A percentile compares a stretch with the other conserved stretches of the same genome.
These are phyloP conservation scores for Danio kyathit DNA, from an alignment of 2,797 vertebrate species.

Conservation along the genomic window DNA sequence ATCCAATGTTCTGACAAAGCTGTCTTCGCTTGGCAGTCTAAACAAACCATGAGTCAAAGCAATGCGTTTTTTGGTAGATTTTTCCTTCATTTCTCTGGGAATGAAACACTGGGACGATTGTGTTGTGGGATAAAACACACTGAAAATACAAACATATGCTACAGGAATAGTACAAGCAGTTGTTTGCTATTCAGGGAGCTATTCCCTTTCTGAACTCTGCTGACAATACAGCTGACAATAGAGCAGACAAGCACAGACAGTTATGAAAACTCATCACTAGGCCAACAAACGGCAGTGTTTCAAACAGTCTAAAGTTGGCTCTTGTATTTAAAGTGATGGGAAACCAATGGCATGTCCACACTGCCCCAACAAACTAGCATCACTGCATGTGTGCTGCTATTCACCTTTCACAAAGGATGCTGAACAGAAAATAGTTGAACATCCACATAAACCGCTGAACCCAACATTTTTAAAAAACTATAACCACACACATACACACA, in stretches of 20 bases:
- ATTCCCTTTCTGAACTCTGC: not conserved
- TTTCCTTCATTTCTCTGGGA: not conserved
- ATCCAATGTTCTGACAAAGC: not conserved
- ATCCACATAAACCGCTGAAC: not conserved
- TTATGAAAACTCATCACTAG: not conserved
- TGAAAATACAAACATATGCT: not conserved
- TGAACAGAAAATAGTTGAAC: not conserved
- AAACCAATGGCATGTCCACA: constrained; percentile 2
- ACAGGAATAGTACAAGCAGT: not conserved
- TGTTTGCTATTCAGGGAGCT: not conserved
- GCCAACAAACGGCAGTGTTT: not conserved
- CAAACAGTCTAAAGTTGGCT: not conserved
- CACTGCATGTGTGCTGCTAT: not conserved
- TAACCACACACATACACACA: too few species aligned
- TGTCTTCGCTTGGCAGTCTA: not conserved
- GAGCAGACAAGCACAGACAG: not conserved
- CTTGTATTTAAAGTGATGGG: not conserved
- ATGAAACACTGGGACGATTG: not conserved
- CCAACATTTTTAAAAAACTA: not conserved
- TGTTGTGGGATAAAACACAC: constrained; percentile 9
- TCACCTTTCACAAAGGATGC: not conserved
- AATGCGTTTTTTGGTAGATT: not conserved
- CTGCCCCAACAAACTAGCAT: not conserved
- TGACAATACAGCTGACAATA: constrained; percentile 15
- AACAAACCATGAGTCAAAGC: not conserved